Percentiles rank a stretch among this genome's conserved stretches.
Evolutionary conservation across 2,113 vertebrate species (phyloP).

Genomic region (Megaptera novaeangliae): DNA sequence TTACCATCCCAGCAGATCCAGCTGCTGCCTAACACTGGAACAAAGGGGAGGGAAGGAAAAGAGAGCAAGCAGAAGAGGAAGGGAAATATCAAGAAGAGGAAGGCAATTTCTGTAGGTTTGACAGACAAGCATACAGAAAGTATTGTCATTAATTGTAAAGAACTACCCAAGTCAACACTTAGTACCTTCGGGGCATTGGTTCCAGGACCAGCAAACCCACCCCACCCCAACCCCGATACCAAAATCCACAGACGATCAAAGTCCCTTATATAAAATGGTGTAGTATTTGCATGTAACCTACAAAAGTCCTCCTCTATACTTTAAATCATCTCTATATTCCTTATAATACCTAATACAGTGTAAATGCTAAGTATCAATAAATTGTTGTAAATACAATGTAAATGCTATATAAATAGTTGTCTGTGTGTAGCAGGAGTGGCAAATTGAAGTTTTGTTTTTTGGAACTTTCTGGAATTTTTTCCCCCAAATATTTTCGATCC

Average conservation of each 20-base stretch:
- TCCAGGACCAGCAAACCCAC: background rate
- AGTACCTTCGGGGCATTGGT: background rate
- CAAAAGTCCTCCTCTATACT: background rate
- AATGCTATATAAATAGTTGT: too few species aligned
- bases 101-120: background rate
- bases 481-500: background rate
- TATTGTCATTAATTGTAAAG: background rate
- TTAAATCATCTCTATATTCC: background rate
- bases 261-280: background rate
- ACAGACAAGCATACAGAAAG: background rate
- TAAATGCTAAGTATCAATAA: too few species aligned
- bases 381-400: too few species aligned
- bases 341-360: background rate
- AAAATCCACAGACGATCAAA: background rate
- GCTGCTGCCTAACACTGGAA: background rate
- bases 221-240: background rate
- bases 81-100: background rate
- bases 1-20: background rate
- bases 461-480: background rate
- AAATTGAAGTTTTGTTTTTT: too few species aligned
- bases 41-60: background rate
- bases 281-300: background rate
- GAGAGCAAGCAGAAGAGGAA: background rate
- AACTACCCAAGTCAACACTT: background rate
- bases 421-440: too few species aligned